Percentiles rank a stretch among this genome's conserved stretches.
Conservation (phyloP, 2,888 invertebrate species). For the Nezara viridula region DNA sequence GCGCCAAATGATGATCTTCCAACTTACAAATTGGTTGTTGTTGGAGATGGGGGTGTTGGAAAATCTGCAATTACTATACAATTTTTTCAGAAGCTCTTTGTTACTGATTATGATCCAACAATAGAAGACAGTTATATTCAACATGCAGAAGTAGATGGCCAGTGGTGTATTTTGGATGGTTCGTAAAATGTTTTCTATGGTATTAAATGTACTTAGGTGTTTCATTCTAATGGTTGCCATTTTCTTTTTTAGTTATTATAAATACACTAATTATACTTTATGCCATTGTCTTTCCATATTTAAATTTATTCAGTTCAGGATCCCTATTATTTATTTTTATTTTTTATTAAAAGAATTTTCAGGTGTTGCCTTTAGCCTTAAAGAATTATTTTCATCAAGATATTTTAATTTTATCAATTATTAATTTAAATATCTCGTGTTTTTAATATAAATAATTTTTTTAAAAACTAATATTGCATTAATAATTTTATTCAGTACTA, state of each 20-base stretch:
- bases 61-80: slow-evolving; percentile 98
- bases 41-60: slow-evolving; percentile 95
- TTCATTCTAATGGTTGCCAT: too few species aligned
- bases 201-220: not conserved
- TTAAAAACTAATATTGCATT: too few species aligned
- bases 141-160: slow-evolving; percentile 92
- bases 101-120: slow-evolving; percentile 95
- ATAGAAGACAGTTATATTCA: slow-evolving; percentile 96
- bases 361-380: not conserved
- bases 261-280: not conserved
- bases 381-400: not conserved
- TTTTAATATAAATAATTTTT: too few species aligned
- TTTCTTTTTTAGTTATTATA: not conserved
- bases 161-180: slow-evolving; percentile 93
- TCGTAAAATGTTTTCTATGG: slow-evolving; percentile 66
- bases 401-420: too few species aligned
- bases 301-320: not conserved
- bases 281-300: not conserved
- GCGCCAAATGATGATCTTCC: slow-evolving; percentile 67
- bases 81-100: slow-evolving; percentile 94
- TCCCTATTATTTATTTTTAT: not conserved
- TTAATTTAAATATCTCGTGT: too few species aligned
- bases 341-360: not conserved
- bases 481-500: too few species aligned
- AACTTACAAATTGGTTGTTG: slow-evolving; percentile 89